Evolutionary conservation across 1,140 invertebrate species (phyloP), one percentile per base, ranked within the genome.

Genomic region (Tetramorium alpestre): DNA sequence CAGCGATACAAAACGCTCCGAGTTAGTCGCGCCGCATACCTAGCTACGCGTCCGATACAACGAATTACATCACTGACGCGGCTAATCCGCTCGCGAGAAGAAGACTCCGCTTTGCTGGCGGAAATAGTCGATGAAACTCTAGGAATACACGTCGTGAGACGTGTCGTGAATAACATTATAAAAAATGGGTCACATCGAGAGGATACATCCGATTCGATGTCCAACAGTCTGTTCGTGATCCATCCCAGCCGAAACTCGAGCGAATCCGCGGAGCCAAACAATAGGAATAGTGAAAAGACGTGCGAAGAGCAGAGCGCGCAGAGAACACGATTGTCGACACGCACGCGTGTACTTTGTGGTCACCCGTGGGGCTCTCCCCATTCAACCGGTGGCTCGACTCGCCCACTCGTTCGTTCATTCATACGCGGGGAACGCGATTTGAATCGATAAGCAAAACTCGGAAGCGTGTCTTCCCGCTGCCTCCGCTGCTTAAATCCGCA

Each of bases 331-430:
- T 67, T 64, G 75, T 87, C 89, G 65, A 69, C 80, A 90, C 89
- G 89, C 60, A 89, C 89, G 88, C 85, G 76, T 90, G 89, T 90
- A 84, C 87, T 89, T 90, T 86, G 88, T 92, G 90, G 87, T 92
- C 92, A 88, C 89, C 91, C 88, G 76, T 87, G 88, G 89, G 90
- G 90, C 87, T 88, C 86, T 87, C 65, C 65, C 65, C 93, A 93
- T 93, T 93, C 92, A 93, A 92, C 92, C 93, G 92, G 92, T 93
- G 92, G 93, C 92, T 91, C 90, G 88, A 80, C 91, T 92, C 90
- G 92, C 92, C 92, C 92, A 90, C 92, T 93, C 92, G 91, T 93
- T 93, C 92, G 89, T 93, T 93, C 93, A 93, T 93, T 93, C 92
- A 93, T 93, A 93, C 93, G 88, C 90, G 88, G 84, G 77, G 91